These are phyloP conservation scores for Chelonoidis abingdonii DNA, from an alignment of 2,113 vertebrate genomes.

Conservation along the genomic window DNA sequence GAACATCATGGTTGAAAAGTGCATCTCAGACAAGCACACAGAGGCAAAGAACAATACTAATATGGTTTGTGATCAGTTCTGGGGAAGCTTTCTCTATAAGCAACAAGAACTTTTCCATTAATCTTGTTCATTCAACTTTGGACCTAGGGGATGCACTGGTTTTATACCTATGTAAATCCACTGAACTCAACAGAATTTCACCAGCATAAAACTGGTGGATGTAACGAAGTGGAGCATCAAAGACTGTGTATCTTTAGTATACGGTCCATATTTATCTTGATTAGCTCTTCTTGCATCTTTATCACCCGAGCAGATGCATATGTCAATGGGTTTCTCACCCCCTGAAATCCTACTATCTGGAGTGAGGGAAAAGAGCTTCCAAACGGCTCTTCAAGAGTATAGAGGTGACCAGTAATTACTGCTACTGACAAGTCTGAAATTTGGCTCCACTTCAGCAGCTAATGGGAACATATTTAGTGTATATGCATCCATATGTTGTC, in stretches of 20 bases:
- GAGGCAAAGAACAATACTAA: rapidly evolving
- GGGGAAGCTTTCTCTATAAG: not conserved
- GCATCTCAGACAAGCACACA: not conserved
- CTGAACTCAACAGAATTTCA: too few relatives aligned
- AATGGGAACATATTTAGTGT: not conserved
- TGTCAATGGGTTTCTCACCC: not conserved
- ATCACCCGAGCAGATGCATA: not conserved
- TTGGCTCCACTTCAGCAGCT: not conserved
- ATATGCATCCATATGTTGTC: constrained; percentile 38
- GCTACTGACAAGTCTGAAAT: not conserved
- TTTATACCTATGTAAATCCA: not conserved
- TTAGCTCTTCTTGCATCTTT: too few relatives aligned
- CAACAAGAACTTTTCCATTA: not conserved
- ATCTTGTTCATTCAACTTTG: not conserved
- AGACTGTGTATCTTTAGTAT: not conserved
- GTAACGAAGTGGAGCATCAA: not conserved
- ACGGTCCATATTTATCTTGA: rapidly evolving
- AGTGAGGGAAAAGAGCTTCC: not conserved
- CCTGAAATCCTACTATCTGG: not conserved
- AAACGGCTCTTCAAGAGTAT: not conserved
- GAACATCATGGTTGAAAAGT: rapidly evolving
- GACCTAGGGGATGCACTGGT: not conserved
- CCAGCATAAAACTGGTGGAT: too few relatives aligned
- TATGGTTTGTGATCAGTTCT: not conserved
- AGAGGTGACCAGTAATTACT: not conserved